phyloP scores from a whole-genome alignment of 1,140 invertebrate genomes.

The Brachionus paranguensis region DNA sequence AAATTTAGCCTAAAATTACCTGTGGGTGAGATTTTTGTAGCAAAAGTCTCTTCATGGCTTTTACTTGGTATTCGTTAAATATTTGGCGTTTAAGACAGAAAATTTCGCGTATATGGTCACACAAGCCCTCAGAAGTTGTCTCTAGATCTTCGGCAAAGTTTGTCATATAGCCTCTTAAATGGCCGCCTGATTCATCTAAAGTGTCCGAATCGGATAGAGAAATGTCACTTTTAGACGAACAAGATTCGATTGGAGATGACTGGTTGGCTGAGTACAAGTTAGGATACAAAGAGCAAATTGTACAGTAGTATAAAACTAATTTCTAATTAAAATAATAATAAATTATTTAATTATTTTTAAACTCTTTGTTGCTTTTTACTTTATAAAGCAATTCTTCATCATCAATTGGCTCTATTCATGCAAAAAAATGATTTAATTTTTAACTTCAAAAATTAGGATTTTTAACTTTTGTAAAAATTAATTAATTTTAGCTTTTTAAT shows the following conservation, averaged over 20 bases:
- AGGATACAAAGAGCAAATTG: constrained; percentile 28
- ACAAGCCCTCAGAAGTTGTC: constrained; percentile 23
- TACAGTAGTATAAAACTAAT: constrained; percentile 15
- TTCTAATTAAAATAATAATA: background rate
- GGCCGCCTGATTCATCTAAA: background rate
- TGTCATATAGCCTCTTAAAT: background rate
- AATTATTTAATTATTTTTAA: background rate
- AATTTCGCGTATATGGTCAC: constrained; percentile 31
- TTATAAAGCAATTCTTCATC: background rate
- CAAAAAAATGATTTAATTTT: background rate
- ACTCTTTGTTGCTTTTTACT: background rate
- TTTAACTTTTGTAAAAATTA: too few species aligned
- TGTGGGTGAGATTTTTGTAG: constrained; percentile 19
- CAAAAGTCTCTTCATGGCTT: constrained; percentile 6
- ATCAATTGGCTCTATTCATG: background rate
- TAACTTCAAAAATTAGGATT: too few species aligned
- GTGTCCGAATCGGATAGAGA: background rate
- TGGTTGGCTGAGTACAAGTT: background rate
- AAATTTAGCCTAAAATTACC: background rate
- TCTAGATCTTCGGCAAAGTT: background rate
- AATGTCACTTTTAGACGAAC: background rate
- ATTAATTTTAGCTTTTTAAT: background rate
- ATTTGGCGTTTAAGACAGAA: background rate
- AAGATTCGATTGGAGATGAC: background rate
- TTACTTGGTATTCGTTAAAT: background rate